Evolutionary conservation across 2,888 invertebrate genomes (phyloP), one percentile per base, ranked within the genome.

Genomic region (Troides helena): DNA sequence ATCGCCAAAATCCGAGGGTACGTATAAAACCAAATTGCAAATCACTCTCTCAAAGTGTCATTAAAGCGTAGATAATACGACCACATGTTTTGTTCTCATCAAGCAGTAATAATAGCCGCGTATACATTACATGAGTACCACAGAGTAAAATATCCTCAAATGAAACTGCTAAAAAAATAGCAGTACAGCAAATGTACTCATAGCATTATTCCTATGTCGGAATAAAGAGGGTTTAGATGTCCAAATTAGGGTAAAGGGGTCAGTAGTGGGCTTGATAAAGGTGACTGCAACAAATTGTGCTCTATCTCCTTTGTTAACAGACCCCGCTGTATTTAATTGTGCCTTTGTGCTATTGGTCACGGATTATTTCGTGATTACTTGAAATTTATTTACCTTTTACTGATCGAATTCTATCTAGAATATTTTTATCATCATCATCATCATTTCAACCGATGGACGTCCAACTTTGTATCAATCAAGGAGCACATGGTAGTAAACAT

Each of bases 261-360:
- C 92, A 91, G 87, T 88, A 89, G 87, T 90, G 82, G 84, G 82
- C 83, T 85, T 85, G 86, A 89, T 90, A 90, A 89, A 92, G 90
- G 90, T 88, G 88, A 88, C 90, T 92, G 92, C 89, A 92, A 90
- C 92, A 92, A 92, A 92, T 91, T 89, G 90, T 88, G 83, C 81
- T 84, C 87, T 86, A 83, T 81, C 82, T 84, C 85, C 89, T 85
- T 91, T 90, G 90, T 91, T 89, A 89, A 85, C 86, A 83, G 83
- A 80, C 90, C 88, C 87, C 81, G 85, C 88, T 91, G 91, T 87
- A 87, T 85, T 90, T 91, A 92, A 92, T 91, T 92, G 91, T 90
- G 86, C 91, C 90, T 92, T 92, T 92, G 90, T 91, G 84, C 85
- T 85, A 79, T 76, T 76, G 66, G 83, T 6, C 81, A 83, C 80